A percentile compares a stretch with the other conserved stretches of the same genome.
These are phyloP conservation scores for Drosophila infuscata DNA, from an alignment of 2,888 invertebrate genomes.

Conservation along the genomic window DNA sequence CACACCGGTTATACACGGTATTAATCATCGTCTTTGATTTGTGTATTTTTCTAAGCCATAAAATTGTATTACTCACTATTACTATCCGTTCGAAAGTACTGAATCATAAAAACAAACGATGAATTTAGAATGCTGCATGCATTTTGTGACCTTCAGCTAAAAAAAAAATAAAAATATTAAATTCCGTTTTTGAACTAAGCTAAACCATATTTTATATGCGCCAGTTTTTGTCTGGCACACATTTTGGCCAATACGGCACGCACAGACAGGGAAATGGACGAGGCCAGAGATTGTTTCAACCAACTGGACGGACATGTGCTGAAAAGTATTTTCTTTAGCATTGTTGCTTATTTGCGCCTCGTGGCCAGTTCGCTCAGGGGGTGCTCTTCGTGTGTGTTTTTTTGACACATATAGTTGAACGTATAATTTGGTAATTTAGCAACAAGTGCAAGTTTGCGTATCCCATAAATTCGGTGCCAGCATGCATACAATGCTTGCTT, in stretches of 20 bases:
- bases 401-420: background rate
- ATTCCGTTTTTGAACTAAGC: slow-evolving; percentile 10
- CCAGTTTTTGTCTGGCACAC: slow-evolving; percentile 39
- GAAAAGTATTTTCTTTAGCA: background rate
- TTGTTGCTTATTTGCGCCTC: slow-evolving; percentile 16
- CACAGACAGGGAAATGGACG: slow-evolving; percentile 10
- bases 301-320: slow-evolving; percentile 25
- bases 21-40: slow-evolving; percentile 48
- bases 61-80: slow-evolving; percentile 50
- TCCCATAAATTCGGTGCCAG: slow-evolving; percentile 50
- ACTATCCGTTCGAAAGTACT: slow-evolving; percentile 16
- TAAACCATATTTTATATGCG: slow-evolving; percentile 23
- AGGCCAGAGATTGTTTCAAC: slow-evolving; percentile 9
- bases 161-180: slow-evolving; percentile 5
- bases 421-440: slow-evolving; percentile 21
- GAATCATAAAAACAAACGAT: slow-evolving; percentile 42
- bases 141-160: slow-evolving; percentile 55
- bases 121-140: slow-evolving; percentile 33
- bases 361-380: slow-evolving; percentile 11
- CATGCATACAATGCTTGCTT: slow-evolving; percentile 59
- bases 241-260: slow-evolving; percentile 39
- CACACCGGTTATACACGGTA: slow-evolving; percentile 28
- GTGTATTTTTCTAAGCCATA: slow-evolving; percentile 26
- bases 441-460: slow-evolving; percentile 74
- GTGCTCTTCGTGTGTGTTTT: slow-evolving; percentile 5